Evolutionary conservation across 2,113 vertebrate genomes (phyloP).

Genomic region (Azemiops feae): DNA sequence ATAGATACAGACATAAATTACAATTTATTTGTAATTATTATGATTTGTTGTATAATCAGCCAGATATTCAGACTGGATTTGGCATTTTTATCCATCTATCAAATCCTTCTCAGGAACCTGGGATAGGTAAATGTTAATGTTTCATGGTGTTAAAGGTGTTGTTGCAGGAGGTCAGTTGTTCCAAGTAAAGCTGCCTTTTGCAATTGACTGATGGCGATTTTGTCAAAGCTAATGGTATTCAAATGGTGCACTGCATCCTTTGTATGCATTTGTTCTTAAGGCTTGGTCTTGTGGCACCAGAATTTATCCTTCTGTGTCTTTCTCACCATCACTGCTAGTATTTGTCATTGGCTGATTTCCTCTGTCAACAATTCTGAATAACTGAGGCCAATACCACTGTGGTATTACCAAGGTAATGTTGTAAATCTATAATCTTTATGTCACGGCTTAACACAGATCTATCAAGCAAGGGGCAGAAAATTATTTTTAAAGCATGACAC

Average conservation of each 20-base stretch:
- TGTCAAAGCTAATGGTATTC: neutral
- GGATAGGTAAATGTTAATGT: neutral
- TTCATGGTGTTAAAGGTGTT: neutral
- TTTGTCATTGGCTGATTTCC: neutral
- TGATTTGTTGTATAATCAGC: neutral
- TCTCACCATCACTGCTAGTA: neutral
- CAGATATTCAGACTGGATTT: neutral
- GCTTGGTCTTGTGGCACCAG: neutral
- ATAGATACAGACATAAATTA: neutral
- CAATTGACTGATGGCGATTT: neutral
- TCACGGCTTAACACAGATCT: neutral
- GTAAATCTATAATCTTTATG: neutral
- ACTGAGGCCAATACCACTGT: neutral
- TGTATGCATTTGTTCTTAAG: neutral
- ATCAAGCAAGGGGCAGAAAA: neutral
- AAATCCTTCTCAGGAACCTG: neutral
- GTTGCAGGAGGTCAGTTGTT: neutral
- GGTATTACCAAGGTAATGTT: neutral
- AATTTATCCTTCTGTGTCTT: neutral
- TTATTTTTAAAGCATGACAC: neutral
- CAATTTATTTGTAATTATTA: neutral
- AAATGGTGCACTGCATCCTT: neutral
- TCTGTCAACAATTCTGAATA: neutral
- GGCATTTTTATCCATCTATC: neutral
- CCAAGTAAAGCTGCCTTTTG: neutral